Conservation (phyloP, 2,113 vertebrate genomes). For the pig (Sus scrofa) region DNA sequence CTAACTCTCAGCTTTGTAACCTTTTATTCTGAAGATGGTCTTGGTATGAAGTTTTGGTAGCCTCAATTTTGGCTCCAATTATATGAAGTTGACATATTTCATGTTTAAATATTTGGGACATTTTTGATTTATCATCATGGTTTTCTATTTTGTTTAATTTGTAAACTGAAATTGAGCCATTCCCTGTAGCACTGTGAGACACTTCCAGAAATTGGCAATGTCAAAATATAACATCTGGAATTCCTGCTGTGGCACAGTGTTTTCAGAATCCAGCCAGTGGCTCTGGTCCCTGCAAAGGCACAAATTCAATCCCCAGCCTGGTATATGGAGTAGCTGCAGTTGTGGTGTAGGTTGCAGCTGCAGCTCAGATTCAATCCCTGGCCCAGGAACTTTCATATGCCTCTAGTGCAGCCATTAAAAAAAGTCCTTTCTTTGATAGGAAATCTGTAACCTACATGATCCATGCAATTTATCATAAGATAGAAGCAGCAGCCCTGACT, state of each 20-base stretch:
- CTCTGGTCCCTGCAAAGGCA: no score
- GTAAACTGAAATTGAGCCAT: conserved; percentile 79
- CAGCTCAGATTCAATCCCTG: no score
- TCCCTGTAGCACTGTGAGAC: conserved; percentile 62
- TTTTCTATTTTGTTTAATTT: conserved; percentile 82
- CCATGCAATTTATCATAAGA: conserved; percentile 83
- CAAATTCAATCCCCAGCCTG: no score
- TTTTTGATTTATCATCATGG: conserved; percentile 72
- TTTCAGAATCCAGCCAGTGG: no score
- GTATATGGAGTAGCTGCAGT: no score
- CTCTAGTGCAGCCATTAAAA: no score
- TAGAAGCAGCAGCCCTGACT: conserved; percentile 74
- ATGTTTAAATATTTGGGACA: conserved; percentile 60
- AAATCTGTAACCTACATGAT: conserved; percentile 82
- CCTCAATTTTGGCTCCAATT: background rate
- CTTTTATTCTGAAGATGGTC: background rate
- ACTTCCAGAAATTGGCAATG: conserved; percentile 81
- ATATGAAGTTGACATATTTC: conserved; percentile 50
- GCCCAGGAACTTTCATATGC: no score
- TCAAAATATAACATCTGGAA: conserved; percentile 78
- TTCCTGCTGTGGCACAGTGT: no score
- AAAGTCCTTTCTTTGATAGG: conserved; percentile 81
- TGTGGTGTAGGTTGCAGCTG: no score
- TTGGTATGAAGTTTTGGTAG: conserved; percentile 36
- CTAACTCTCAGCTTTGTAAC: background rate